Evolutionary conservation across 2,888 invertebrate species (phyloP).

Genomic region (Lycophotia porphyrea): DNA sequence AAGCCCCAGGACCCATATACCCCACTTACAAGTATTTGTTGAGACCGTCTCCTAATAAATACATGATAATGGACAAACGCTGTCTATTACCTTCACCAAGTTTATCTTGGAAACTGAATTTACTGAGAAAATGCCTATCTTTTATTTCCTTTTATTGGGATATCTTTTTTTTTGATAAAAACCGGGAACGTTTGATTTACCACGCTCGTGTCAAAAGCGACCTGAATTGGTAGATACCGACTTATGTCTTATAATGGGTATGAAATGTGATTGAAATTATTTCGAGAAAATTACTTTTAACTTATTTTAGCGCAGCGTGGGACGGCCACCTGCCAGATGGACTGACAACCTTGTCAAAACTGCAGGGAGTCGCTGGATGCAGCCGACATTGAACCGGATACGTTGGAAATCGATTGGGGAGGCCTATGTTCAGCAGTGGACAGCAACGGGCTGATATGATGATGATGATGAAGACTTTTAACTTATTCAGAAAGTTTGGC

Average conservation of each 20-base stretch:
- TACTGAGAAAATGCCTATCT: slow-evolving; percentile 70
- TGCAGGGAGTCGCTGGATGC: too few relatives aligned
- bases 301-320: too few relatives aligned
- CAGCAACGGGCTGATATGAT: too few relatives aligned
- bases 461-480: too few relatives aligned
- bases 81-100: slow-evolving; percentile 77
- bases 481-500: too few relatives aligned
- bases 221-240: slow-evolving; percentile 46
- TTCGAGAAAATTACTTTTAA: not conserved
- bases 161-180: slow-evolving; percentile 76
- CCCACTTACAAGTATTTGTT: slow-evolving; percentile 34
- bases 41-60: slow-evolving; percentile 75
- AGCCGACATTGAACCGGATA: too few relatives aligned
- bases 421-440: too few relatives aligned
- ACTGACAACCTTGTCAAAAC: too few relatives aligned
- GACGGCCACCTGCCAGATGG: too few relatives aligned
- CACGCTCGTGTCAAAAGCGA: slow-evolving; percentile 66
- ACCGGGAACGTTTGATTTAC: slow-evolving; percentile 77
- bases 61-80: slow-evolving; percentile 80
- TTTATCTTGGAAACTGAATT: slow-evolving; percentile 78
- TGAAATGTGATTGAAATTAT: not conserved
- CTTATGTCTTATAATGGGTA: slow-evolving; percentile 37
- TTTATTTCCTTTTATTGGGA: slow-evolving; percentile 74
- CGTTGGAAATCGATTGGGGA: too few relatives aligned
- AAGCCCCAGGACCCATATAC: slow-evolving; percentile 11